Conservation (phyloP, 2,113 vertebrate species). For the Phoenicopterus ruber region DNA sequence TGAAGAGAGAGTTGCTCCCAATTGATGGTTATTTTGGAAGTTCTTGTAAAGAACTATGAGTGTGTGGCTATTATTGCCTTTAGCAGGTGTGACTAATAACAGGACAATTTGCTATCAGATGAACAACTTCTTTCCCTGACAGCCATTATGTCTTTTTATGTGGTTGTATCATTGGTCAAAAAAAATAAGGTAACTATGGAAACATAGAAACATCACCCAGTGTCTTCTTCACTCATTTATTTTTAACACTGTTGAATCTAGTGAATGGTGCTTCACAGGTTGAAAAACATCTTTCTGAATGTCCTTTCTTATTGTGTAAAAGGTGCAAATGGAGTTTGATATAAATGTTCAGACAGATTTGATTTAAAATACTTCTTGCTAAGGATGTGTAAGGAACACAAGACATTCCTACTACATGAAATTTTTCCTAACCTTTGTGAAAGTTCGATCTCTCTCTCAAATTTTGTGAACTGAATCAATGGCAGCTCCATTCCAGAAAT, state of each 20-base stretch:
- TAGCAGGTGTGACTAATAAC: neutral
- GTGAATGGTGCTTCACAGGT: neutral
- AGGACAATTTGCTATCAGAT: neutral
- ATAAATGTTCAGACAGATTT: neutral
- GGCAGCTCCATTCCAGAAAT: neutral
- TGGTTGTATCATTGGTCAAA: neutral
- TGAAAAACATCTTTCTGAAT: neutral
- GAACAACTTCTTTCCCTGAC: neutral
- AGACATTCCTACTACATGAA: neutral
- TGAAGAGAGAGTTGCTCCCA: neutral
- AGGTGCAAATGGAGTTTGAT: neutral
- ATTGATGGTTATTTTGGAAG: neutral
- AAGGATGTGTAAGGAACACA: neutral
- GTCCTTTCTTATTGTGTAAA: neutral
- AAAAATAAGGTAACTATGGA: neutral
- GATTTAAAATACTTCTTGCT: neutral
- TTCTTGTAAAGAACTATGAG: neutral
- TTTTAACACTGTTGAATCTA: neutral
- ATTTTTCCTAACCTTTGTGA: neutral
- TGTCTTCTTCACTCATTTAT: neutral
- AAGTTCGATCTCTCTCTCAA: neutral
- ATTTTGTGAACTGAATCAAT: neutral
- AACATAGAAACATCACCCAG: neutral
- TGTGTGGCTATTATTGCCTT: neutral
- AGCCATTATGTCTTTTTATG: neutral